Evolutionary conservation across 2,797 vertebrate genomes (phyloP).

Genomic region (Artibeus lituratus): DNA sequence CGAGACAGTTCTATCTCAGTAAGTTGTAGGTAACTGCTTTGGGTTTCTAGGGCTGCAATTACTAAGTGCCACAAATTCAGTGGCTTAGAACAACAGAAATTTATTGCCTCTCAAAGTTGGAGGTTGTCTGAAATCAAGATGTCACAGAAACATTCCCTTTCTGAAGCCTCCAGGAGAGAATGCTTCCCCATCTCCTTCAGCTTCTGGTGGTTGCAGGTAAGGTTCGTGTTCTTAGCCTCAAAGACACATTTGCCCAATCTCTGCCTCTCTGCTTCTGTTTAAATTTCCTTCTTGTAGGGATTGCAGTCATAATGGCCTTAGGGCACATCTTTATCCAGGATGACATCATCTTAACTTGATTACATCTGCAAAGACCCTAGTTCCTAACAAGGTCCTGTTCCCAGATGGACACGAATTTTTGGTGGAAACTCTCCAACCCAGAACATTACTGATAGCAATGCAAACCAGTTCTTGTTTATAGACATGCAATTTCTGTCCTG

Average conservation of each 20-base stretch:
- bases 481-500: background rate
- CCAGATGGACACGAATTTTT: background rate
- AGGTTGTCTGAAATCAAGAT: background rate
- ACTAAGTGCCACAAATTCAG: background rate
- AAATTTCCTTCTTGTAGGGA: background rate
- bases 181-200: fast-evolving
- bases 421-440: background rate
- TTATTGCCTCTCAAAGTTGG: background rate
- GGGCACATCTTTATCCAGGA: background rate
- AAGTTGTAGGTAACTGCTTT: background rate
- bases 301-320: background rate
- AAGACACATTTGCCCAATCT: fast-evolving
- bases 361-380: background rate
- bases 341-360: background rate
- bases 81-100: background rate
- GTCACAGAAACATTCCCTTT: no score
- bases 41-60: background rate
- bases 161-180: background rate
- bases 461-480: background rate
- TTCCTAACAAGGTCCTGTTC: background rate
- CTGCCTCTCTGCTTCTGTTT: background rate
- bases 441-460: background rate
- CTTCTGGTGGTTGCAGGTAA: background rate
- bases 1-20: background rate
- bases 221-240: no score